Evolutionary conservation across 1,140 invertebrate species (phyloP).

Genomic region (Nebria ingens): DNA sequence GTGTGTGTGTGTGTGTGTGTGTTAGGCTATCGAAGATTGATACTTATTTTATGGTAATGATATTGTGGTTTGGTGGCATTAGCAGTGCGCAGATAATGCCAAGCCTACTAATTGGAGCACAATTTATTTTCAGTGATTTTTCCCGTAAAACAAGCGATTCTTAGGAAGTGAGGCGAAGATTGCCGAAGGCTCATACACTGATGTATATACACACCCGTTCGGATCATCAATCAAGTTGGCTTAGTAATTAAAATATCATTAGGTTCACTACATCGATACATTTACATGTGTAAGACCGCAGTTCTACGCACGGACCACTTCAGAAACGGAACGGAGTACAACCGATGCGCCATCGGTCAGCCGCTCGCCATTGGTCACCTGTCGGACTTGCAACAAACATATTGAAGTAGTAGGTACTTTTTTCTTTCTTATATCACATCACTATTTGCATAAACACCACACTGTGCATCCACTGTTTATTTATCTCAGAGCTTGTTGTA

Average conservation of each 20-base stretch:
- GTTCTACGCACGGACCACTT: background rate
- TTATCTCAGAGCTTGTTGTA: too few relatives aligned
- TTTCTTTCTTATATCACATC: background rate
- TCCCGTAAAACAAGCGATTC: background rate
- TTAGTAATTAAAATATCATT: slow-evolving; percentile 10
- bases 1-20: too few relatives aligned
- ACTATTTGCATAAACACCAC: too few relatives aligned
- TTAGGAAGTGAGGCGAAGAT: background rate
- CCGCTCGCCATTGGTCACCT: background rate
- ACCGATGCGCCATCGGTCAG: too few relatives aligned
- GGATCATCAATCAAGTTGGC: slow-evolving; percentile 3
- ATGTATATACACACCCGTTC: too few relatives aligned
- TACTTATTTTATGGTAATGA: background rate
- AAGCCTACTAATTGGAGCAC: background rate
- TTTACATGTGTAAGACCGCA: background rate
- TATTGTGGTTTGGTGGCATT: background rate
- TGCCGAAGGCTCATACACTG: background rate
- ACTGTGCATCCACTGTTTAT: too few relatives aligned
- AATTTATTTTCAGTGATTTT: slow-evolving; percentile 2
- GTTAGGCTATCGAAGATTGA: background rate
- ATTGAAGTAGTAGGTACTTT: background rate
- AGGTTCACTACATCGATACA: slow-evolving; percentile 5
- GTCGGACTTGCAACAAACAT: background rate
- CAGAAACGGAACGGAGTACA: background rate
- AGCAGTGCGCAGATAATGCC: background rate